Base-by-base conservation (phyloP, 2,797 vertebrate genomes). In the Rhinatrema bivittatum region DNA sequence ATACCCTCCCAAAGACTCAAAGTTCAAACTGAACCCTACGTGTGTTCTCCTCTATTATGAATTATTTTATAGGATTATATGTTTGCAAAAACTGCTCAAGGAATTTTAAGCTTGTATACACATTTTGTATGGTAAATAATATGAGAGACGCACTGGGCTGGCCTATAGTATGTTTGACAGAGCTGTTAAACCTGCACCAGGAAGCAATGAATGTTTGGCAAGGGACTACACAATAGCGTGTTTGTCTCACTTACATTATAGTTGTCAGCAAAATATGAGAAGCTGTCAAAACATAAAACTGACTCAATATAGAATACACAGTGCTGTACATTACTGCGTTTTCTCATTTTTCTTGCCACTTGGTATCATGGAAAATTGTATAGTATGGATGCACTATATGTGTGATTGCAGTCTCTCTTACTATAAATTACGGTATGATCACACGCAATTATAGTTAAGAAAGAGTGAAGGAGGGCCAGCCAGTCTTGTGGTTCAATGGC, bases 241-340 rank as follows among this genome's bases (percentile, higher is more conserved):
- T 73, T 71, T 70, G 70, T 70, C 68, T 70, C 68, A 62, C 72
- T 76, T 65, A 49, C 50, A 51, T 15, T 61, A 56, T 59, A 71
- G 71, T 66, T 71, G 62, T 76, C 73, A 71, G 71, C 71, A 73
- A 71, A 76, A 60, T 46, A 59, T 63, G 63, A 69, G 71, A 62
- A 60, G 58, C 63, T 56, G 58, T 47, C 64, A 62, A 68, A 59
- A 43, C 40, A 17, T 1, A 35, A 36, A 51, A 32, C 67, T 54
- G 55, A 41, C 50, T 60, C 59, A 60, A 71, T 72, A 72, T 66
- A 53, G 55, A 62, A 62, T 65, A 59, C 62, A 66, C 43, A 56
- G 35, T 45, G 44, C 50, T 56, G 62, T 72, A 63, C 53, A 62
- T 55, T 63, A 65, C 54, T 56, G 53, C 64, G 60, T 56, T 57